Percentiles rank a stretch among this genome's conserved stretches.
These are phyloP conservation scores for Alexandromys fortis DNA, from an alignment of 2,113 vertebrate species.

Conservation along the genomic window DNA sequence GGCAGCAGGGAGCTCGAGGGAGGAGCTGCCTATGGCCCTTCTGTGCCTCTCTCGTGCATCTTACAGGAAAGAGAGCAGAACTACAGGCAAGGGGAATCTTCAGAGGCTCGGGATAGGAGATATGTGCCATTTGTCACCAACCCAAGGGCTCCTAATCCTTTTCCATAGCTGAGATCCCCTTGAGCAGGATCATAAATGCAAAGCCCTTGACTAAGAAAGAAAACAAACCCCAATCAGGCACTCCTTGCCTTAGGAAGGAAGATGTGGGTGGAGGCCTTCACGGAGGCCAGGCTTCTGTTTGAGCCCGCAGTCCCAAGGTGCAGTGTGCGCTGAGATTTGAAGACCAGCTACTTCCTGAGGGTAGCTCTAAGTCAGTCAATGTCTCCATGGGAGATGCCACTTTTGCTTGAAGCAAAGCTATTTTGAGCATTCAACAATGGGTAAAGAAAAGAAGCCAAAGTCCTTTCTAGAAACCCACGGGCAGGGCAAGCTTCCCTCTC, in stretches of 20 bases:
- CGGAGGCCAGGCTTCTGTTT: background rate
- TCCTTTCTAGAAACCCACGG: background rate
- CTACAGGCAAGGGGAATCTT: conserved; percentile 17
- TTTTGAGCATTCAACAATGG: background rate
- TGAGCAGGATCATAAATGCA: conserved; percentile 75
- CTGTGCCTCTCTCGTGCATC: conserved; percentile 41
- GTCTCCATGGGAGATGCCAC: background rate
- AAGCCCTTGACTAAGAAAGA: conserved; percentile 71
- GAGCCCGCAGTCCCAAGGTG: background rate
- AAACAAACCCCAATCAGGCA: conserved; percentile 72
- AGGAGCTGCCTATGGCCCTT: conserved; percentile 1
- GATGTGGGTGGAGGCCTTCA: background rate
- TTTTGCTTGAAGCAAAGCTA: conserved; percentile 4
- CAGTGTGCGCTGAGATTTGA: background rate
- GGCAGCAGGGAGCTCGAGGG: background rate
- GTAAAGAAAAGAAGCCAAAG: conserved; percentile 42
- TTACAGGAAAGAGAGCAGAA: conserved; percentile 45
- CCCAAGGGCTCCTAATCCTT: conserved; percentile 70
- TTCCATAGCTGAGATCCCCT: conserved; percentile 69
- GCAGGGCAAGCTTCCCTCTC: conserved; percentile 9
- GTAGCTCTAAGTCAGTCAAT: background rate
- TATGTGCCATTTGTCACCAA: conserved; percentile 62
- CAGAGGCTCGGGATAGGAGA: conserved; percentile 67
- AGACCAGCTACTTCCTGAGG: background rate
- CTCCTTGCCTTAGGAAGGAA: conserved; percentile 51